phyloP scores from a whole-genome alignment of 2,888 invertebrate species.

The Lacanobia wlatinum region DNA sequence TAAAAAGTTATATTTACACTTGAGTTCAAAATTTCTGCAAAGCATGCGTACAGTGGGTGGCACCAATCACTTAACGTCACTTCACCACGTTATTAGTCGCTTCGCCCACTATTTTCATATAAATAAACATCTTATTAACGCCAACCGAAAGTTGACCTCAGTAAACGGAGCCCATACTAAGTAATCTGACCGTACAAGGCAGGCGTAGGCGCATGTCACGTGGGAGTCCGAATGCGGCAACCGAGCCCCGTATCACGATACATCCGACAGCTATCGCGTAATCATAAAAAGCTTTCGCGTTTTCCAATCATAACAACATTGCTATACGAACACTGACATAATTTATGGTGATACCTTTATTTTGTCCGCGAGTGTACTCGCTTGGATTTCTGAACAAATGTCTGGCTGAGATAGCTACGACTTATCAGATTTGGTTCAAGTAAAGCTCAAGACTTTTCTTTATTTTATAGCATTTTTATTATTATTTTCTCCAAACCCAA shows the following conservation, averaged over 20 bases:
- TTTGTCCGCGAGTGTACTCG: neutral
- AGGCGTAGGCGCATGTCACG: conserved; percentile 75
- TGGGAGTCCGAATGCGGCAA: conserved; percentile 72
- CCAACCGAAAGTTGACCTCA: conserved; percentile 66
- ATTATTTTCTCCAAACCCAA: neutral
- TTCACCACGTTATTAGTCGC: conserved; percentile 47
- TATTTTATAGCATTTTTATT: neutral
- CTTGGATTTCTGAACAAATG: conserved; percentile 10
- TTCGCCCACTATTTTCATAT: conserved; percentile 63
- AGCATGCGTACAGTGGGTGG: conserved; percentile 40
- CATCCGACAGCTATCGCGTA: conserved; percentile 59
- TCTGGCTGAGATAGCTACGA: neutral
- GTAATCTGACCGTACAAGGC: conserved; percentile 76
- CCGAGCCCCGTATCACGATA: conserved; percentile 68
- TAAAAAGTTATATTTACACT: conserved; percentile 2
- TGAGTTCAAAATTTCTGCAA: neutral
- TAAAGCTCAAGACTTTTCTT: conserved; percentile 10
- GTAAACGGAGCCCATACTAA: conserved; percentile 67
- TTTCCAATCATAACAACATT: conserved; percentile 37
- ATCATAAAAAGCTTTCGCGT: conserved; percentile 52
- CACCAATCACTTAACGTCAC: conserved; percentile 34
- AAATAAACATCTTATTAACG: conserved; percentile 65
- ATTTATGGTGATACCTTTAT: neutral
- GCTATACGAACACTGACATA: neutral
- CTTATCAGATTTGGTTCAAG: neutral